A percentile compares a stretch with the other conserved stretches of the same genome.
phyloP scores from a whole-genome alignment of 2,797 vertebrate species.

The Adrianichthys oophorus region DNA sequence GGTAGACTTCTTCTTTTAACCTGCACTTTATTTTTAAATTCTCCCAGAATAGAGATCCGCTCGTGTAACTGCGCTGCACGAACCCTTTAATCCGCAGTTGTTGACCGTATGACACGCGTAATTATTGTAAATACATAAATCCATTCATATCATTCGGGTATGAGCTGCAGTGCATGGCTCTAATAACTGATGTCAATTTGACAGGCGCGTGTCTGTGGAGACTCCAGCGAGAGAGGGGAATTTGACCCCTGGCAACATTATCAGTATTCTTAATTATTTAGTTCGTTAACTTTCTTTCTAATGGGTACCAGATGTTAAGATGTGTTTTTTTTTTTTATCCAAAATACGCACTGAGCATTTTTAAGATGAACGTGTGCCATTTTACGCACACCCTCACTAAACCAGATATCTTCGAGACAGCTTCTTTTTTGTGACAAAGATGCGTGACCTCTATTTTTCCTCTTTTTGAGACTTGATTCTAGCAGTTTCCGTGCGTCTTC shows the following conservation, averaged over 20 bases:
- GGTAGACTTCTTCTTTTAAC: conserved; percentile 46
- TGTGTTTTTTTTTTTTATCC: conserved; percentile 1
- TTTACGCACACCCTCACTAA: conserved; percentile 39
- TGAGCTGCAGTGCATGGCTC: conserved; percentile 4
- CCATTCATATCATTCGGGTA: not conserved
- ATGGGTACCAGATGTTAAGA: conserved; percentile 28
- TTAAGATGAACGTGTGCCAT: no score
- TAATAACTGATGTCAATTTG: not conserved
- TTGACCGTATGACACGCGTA: not conserved
- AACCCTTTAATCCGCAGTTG: conserved; percentile 33
- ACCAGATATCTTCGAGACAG: conserved; percentile 10
- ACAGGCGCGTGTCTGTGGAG: no score
- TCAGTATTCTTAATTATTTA: conserved; percentile 57
- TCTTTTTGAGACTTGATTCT: conserved; percentile 4
- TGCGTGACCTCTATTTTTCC: not conserved
- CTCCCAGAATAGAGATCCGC: conserved; percentile 25
- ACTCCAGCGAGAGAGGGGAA: conserved; percentile 15
- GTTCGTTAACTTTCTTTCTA: conserved; percentile 14
- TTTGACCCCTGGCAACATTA: conserved; percentile 53
- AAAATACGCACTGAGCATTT: not conserved
- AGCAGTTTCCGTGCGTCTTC: conserved; percentile 83
- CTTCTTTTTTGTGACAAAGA: conserved; percentile 19
- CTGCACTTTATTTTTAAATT: conserved; percentile 44
- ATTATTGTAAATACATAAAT: not conserved
- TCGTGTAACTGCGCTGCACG: conserved; percentile 29